phyloP scores from a whole-genome alignment of 1,140 invertebrate genomes.

The Macrobrachium rosenbergii region DNA sequence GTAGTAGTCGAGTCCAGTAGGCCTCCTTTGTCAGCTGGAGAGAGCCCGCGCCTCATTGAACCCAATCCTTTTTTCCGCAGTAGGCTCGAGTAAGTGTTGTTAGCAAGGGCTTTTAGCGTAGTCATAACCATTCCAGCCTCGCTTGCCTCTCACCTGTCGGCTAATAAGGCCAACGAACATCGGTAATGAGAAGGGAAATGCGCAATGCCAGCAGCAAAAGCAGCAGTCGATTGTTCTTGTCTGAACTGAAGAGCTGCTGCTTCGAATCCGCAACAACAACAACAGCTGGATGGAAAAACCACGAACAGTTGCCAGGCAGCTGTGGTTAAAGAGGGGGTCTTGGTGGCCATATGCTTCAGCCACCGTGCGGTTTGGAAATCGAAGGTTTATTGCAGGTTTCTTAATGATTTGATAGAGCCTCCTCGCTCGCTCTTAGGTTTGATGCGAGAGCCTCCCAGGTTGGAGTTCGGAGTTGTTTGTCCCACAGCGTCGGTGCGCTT shows the following conservation, averaged over 20 bases:
- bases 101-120: not conserved
- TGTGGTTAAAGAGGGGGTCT: constrained; percentile 14
- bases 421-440: not conserved
- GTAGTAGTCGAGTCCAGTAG: too few relatives aligned
- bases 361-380: not conserved
- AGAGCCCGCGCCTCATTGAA: too few relatives aligned
- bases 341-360: constrained; percentile 23
- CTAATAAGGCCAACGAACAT: constrained; percentile 21
- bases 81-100: too few relatives aligned
- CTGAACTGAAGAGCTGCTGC: too few relatives aligned
- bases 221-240: too few relatives aligned
- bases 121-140: constrained; percentile 5
- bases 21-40: too few relatives aligned
- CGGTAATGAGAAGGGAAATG: too few relatives aligned
- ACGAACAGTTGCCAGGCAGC: constrained; percentile 33
- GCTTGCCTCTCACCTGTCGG: constrained; percentile 34
- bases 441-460: not conserved
- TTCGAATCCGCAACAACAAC: not conserved
- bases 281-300: constrained; percentile 38
- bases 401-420: not conserved
- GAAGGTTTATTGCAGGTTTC: not conserved
- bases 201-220: too few relatives aligned
- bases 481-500: too few relatives aligned
- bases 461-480: too few relatives aligned
- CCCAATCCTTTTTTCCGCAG: too few relatives aligned